Conservation (phyloP, 2,888 invertebrate species). For the Caenorhabditis sp. region DNA sequence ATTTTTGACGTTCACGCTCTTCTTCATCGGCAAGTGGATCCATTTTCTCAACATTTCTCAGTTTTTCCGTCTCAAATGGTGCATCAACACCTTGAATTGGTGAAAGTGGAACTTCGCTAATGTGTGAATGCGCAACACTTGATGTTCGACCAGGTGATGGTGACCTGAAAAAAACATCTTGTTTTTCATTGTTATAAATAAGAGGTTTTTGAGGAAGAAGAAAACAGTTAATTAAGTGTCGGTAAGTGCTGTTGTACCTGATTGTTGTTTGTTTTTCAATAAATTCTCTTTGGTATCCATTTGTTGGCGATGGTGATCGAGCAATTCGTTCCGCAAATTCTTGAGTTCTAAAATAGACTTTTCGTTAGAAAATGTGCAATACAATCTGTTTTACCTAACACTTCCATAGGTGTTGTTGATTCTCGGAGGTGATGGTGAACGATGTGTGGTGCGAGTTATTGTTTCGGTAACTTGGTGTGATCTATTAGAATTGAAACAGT, state of each 20-base stretch:
- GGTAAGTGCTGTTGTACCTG: slow-evolving; percentile 3
- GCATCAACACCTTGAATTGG: slow-evolving; percentile 31
- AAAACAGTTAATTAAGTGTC: neutral
- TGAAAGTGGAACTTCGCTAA: slow-evolving; percentile 36
- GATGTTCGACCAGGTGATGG: slow-evolving; percentile 46
- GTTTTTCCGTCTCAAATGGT: slow-evolving; percentile 40
- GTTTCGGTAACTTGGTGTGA: slow-evolving; percentile 38
- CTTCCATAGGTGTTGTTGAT: slow-evolving; percentile 31
- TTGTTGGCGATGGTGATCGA: slow-evolving; percentile 39
- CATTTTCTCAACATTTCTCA: slow-evolving; percentile 48
- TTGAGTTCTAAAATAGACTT: slow-evolving; percentile 29
- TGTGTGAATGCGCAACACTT: slow-evolving; percentile 35
- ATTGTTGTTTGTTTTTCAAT: slow-evolving; percentile 30
- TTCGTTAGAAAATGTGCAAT: neutral
- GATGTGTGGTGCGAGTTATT: slow-evolving; percentile 38
- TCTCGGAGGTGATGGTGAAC: slow-evolving; percentile 33
- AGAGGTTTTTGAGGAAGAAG: neutral
- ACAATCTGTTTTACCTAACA: slow-evolving; percentile 17
- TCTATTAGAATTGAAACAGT: slow-evolving; percentile 9
- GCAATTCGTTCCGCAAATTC: slow-evolving; percentile 50
- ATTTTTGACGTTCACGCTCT: slow-evolving; percentile 41
- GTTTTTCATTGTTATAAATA: neutral
- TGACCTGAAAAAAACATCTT: slow-evolving; percentile 25
- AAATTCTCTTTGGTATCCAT: slow-evolving; percentile 23
- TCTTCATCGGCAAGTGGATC: slow-evolving; percentile 56